A percentile compares a stretch with the other conserved stretches of the same genome.
Conservation (phyloP, 2,888 invertebrate genomes). For the Chymomyza caudatula region DNA sequence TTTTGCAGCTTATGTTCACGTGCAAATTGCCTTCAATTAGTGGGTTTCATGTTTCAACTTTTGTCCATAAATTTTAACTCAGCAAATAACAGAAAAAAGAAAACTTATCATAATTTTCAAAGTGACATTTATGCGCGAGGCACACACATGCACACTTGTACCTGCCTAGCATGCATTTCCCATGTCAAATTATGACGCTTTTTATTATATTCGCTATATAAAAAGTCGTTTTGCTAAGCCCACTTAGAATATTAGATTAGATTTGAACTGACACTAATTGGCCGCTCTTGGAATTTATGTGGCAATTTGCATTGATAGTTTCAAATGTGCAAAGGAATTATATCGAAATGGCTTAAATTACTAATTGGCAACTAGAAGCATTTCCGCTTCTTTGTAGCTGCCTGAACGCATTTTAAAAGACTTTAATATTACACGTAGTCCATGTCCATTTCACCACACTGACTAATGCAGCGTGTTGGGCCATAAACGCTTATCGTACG, state of each 20-base stretch:
- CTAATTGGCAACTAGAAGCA: too few species aligned
- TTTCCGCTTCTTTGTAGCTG: too few species aligned
- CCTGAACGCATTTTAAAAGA: too few species aligned
- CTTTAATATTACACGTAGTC: too few species aligned
- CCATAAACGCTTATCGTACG: background rate
- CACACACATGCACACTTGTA: background rate
- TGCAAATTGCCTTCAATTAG: constrained; percentile 44
- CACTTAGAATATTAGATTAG: background rate
- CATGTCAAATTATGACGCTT: constrained; percentile 36
- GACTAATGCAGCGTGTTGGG: background rate
- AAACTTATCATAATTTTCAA: background rate
- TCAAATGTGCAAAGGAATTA: too few species aligned
- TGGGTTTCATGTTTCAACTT: constrained; percentile 23
- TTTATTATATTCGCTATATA: constrained; percentile 15
- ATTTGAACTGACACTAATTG: constrained; percentile 14
- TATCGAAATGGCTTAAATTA: too few species aligned
- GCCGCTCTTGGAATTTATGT: constrained; percentile 29
- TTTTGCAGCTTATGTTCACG: background rate
- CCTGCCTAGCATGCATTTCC: constrained; percentile 30
- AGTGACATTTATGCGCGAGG: constrained; percentile 21
- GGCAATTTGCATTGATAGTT: background rate
- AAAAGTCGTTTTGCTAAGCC: constrained; percentile 23
- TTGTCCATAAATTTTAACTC: constrained; percentile 49
- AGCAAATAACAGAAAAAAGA: constrained; percentile 37
- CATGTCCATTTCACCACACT: background rate